Percentiles rank a stretch among this genome's conserved stretches.
These are phyloP conservation scores for Callipepla californica DNA, from an alignment of 2,113 vertebrate genomes.

Conservation along the genomic window DNA sequence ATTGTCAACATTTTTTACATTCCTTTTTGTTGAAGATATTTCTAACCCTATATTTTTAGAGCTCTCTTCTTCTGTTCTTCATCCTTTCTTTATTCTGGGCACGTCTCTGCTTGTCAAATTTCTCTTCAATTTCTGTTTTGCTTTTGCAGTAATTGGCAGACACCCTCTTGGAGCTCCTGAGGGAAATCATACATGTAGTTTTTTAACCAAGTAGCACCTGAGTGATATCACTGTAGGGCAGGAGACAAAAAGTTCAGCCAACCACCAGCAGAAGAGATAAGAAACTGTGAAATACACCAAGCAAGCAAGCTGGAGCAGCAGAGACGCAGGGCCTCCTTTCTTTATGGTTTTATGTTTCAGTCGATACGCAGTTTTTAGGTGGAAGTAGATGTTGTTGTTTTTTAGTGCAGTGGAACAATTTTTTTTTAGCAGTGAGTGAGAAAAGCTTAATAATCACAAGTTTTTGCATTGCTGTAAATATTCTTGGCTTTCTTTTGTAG, in stretches of 20 bases:
- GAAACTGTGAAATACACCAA: background rate
- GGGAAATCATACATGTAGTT: constrained; percentile 26
- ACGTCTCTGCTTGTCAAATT: constrained; percentile 50
- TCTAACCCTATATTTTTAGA: constrained; percentile 15
- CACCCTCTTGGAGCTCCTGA: constrained; percentile 9
- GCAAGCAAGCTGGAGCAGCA: constrained; percentile 1
- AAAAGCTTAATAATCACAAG: background rate
- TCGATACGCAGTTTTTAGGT: background rate
- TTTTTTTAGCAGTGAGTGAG: background rate
- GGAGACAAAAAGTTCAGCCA: constrained; percentile 11
- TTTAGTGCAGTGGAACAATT: background rate
- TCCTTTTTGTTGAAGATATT: constrained; percentile 10
- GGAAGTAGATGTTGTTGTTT: background rate
- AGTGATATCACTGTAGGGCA: constrained; percentile 24
- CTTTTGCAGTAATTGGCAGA: constrained; percentile 52
- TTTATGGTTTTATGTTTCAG: background rate
- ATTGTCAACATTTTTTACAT: constrained; percentile 44
- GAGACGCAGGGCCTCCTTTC: background rate
- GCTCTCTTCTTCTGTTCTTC: constrained; percentile 24
- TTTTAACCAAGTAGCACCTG: constrained; percentile 33
- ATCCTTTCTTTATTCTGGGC: constrained; percentile 24
- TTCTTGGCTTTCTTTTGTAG: background rate
- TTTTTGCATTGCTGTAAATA: background rate
- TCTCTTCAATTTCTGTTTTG: constrained; percentile 55
- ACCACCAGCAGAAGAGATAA: background rate